Evolutionary conservation across 92 coral and sea anemone genomes (phyloP).

Genomic region (Desmophyllum pertusum): DNA sequence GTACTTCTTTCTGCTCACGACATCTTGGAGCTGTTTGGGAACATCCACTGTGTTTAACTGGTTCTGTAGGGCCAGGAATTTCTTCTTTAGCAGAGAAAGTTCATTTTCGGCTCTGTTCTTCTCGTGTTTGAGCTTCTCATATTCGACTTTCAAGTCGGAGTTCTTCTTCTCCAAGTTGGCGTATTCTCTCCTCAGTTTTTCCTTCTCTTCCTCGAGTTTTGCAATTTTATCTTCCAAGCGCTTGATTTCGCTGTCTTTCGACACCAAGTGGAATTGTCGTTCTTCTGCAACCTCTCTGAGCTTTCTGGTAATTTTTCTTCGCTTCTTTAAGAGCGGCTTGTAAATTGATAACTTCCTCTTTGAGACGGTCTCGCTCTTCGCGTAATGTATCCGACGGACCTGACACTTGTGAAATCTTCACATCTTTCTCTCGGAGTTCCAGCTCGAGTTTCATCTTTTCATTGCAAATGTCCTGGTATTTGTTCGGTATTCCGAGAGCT

Average conservation of each 20-base stretch:
- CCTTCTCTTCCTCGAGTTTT: slow-evolving; percentile 70
- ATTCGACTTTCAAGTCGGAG: slow-evolving; percentile 70
- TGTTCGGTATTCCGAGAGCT: slow-evolving; percentile 71
- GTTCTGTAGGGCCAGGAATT: slow-evolving; percentile 70
- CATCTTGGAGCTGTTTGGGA: slow-evolving; percentile 61
- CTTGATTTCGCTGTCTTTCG: slow-evolving; percentile 63
- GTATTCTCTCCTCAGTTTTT: slow-evolving; percentile 61
- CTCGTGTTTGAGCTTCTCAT: slow-evolving; percentile 77
- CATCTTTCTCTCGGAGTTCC: slow-evolving; percentile 66
- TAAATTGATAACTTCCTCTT: slow-evolving; percentile 65
- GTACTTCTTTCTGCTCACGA: slow-evolving; percentile 64
- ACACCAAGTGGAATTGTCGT: slow-evolving; percentile 63
- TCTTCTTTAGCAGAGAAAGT: slow-evolving; percentile 68
- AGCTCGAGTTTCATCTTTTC: slow-evolving; percentile 76
- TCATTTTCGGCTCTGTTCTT: slow-evolving; percentile 75
- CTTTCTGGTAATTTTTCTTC: slow-evolving; percentile 68
- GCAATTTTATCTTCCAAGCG: slow-evolving; percentile 78
- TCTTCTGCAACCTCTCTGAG: slow-evolving; percentile 77
- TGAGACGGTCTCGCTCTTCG: slow-evolving; percentile 74
- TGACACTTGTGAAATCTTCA: slow-evolving; percentile 53
- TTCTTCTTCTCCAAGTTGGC: slow-evolving; percentile 58
- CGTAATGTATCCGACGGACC: slow-evolving; percentile 53
- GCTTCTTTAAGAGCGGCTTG: slow-evolving; percentile 65
- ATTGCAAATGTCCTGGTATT: slow-evolving; percentile 73
- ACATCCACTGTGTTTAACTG: slow-evolving; percentile 65